Evolutionary conservation across 2,888 invertebrate species (phyloP), one percentile per base, ranked within the genome.

Genomic region (Acrobasis consociella): DNA sequence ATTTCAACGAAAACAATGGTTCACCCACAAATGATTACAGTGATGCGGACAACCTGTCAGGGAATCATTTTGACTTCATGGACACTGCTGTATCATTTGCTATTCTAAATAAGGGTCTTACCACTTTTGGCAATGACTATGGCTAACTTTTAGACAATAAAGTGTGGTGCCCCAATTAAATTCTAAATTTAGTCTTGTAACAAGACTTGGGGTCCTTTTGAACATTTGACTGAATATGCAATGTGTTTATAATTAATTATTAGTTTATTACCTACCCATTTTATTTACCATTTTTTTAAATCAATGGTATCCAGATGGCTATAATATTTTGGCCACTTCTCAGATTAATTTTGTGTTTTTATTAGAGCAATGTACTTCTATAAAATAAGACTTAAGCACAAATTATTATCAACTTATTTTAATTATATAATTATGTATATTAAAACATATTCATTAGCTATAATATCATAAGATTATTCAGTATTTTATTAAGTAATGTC

Each of bases 11-110:
- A 53, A 76, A 75, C 65, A 74, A 73, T 52, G 66, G 73, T 22
- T 80, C 78, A 67, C 71, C 72, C 58, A 71, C 75, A 11, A 73
- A 70, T 65, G 78, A 76, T 16, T 77, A 78, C 17, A 49, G n/a
- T 61, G 70, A 69, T 51, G 74, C 78, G 62, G 76, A 77, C 10
- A 76, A 76, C 58, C 71, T 72, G 42, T 70, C 72, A 67, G 79
- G 78, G n/a, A 79, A 76, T 74, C 85, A 91, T 68, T 90, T 84
- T 79, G 95, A 95, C 75, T 95, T 96, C 75, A 83, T 96, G 69
- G 95, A 95, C 85, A 93, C 95, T 59, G 96, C 96, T n/a, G 95
- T 96, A n/a, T 93, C 94, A 52, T 95, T 94, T 74, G 96, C 96
- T 42, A 96, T 96, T 68, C 94, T 95, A 78, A 95, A 95, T 78